A percentile compares a stretch with the other conserved stretches of the same genome.
Conservation (phyloP, 2,797 vertebrate species). For the Phrynocephalus forsythii region DNA sequence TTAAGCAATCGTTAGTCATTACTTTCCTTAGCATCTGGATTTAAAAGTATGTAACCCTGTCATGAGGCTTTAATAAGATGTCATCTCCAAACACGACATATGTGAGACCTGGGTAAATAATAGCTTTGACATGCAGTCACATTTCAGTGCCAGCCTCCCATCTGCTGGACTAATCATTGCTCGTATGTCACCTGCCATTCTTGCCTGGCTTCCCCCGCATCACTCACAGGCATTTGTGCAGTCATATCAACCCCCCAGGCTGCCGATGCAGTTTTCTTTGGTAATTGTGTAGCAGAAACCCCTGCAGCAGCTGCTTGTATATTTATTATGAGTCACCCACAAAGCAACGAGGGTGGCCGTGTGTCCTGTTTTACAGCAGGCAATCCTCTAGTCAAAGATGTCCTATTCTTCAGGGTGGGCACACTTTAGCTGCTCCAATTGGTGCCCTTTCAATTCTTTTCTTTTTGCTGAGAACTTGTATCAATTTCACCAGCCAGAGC, state of each 20-base stretch:
- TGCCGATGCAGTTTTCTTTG: accelerated
- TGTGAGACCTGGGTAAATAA: slow-evolving; percentile 72
- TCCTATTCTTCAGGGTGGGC: background rate
- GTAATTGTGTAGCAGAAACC: background rate
- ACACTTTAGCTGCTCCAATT: background rate
- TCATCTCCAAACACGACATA: slow-evolving; percentile 75
- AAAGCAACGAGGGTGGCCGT: background rate
- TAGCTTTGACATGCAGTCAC: slow-evolving; percentile 65
- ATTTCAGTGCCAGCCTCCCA: slow-evolving; percentile 66
- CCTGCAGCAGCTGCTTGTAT: slow-evolving; percentile 47
- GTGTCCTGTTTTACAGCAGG: background rate
- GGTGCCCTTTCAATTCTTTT: background rate
- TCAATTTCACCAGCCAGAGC: background rate
- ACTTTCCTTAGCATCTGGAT: slow-evolving; percentile 65
- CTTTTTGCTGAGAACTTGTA: background rate
- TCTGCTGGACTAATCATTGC: slow-evolving; percentile 71
- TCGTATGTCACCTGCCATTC: slow-evolving; percentile 69
- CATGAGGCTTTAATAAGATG: slow-evolving; percentile 77
- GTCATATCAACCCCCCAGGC: background rate
- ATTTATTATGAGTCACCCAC: background rate
- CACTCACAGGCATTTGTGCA: slow-evolving; percentile 23
- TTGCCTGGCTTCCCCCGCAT: slow-evolving; percentile 42
- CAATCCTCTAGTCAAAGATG: background rate
- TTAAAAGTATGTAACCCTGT: slow-evolving; percentile 70
- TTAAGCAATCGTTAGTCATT: slow-evolving; percentile 70